Percentiles rank a stretch among this genome's conserved stretches.
These are phyloP conservation scores for Pachyramphus minor DNA, from an alignment of 2,113 vertebrate species.

Conservation along the genomic window DNA sequence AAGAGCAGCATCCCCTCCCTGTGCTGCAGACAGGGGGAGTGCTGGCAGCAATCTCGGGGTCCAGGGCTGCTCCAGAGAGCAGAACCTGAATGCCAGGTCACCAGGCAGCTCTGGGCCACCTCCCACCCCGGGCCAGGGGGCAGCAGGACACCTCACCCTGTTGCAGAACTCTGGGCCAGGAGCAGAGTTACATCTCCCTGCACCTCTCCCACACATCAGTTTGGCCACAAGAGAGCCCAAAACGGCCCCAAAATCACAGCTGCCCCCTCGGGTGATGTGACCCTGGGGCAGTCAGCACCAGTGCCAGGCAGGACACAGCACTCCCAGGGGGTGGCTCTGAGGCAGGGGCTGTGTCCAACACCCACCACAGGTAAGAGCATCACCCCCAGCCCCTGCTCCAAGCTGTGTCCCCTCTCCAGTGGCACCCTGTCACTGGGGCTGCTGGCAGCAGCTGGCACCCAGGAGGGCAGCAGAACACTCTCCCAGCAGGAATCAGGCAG, in stretches of 20 bases:
- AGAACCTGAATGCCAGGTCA: neutral
- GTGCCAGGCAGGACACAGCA: neutral
- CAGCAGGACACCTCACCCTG: neutral
- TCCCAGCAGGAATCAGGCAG: rapidly evolving
- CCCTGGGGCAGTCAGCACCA: neutral
- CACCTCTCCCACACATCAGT: neutral
- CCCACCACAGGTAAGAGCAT: neutral
- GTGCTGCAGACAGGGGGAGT: neutral
- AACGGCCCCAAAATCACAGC: neutral
- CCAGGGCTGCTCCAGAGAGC: neutral
- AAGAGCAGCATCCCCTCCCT: neutral
- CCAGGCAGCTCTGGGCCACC: neutral
- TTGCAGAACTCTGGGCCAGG: neutral
- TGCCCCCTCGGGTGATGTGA: neutral
- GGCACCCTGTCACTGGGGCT: neutral
- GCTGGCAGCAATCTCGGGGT: neutral
- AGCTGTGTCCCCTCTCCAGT: neutral
- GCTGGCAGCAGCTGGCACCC: neutral
- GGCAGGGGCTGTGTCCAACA: neutral
- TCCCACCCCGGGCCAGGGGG: neutral
- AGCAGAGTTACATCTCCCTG: rapidly evolving
- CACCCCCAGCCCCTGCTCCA: no score
- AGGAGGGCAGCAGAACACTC: neutral
- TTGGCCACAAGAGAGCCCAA: neutral
- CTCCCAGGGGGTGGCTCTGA: neutral